These are phyloP conservation scores for Malurus melanocephalus DNA, from an alignment of 2,113 vertebrate species.

Conservation along the genomic window DNA sequence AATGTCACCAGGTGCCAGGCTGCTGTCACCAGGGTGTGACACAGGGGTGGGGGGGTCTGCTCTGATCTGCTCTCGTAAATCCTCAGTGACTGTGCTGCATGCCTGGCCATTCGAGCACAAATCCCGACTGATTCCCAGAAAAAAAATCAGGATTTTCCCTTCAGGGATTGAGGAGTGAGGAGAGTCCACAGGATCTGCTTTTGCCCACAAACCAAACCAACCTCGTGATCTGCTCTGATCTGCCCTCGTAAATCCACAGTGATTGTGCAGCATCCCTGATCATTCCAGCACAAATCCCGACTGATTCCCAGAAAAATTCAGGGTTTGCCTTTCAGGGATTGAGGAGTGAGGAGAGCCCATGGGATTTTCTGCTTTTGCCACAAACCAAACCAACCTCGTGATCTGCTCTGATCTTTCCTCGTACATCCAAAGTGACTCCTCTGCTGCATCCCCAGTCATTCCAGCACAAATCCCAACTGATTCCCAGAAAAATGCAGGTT, in stretches of 20 bases:
- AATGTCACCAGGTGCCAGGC: too few species aligned
- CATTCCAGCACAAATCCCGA: background rate
- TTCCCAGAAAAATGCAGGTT: background rate
- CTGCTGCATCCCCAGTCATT: accelerated
- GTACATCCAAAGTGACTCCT: accelerated
- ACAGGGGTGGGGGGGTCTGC: too few species aligned
- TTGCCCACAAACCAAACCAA: too few species aligned
- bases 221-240: background rate
- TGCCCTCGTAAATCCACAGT: accelerated
- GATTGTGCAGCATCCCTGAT: accelerated
- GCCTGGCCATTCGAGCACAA: too few species aligned
- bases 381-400: too few species aligned
- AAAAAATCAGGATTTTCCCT: too few species aligned
- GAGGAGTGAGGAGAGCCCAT: background rate
- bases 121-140: too few species aligned
- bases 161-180: too few species aligned
- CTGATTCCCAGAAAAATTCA: accelerated
- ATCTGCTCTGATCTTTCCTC: background rate
- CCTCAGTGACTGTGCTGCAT: too few species aligned
- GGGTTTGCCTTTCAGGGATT: background rate
- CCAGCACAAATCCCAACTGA: background rate
- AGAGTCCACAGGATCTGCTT: too few species aligned
- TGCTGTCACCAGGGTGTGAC: too few species aligned
- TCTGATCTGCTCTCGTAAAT: too few species aligned
- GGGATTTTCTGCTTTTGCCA: background rate